Base-by-base conservation (phyloP, 2,888 invertebrate species). In the Lepidochitona cinerea region DNA sequence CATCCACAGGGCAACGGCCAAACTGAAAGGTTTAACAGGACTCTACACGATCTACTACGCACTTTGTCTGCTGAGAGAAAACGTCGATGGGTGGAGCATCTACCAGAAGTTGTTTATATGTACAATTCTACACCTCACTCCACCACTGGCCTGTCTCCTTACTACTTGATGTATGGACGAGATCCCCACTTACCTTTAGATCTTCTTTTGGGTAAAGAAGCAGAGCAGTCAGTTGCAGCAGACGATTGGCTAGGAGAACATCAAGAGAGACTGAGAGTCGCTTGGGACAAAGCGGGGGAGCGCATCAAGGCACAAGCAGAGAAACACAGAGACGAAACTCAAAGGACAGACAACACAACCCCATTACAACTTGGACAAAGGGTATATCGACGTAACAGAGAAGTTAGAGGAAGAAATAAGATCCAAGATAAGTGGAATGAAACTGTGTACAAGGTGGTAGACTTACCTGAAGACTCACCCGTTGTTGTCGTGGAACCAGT, bases 1-100 rank as follows among this genome's bases (percentile, higher is more conserved):
- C 75, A 75, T 36, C 74, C 53, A 14, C 41, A 66, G 26, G 70
- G 70, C 14, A 75, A 75, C 37, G 26, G 52, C 6, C 66, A 70
- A 26, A 70, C 67, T 29, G 74, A 75, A 33, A n/a, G 73, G 18
- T 74, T 75, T 29, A 75, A 75, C 37, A n/a, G 74, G 26, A 75
- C 75, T 6, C 36, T 75, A 9, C n/a, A n/a, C n/a, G n/a, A n/a
- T n/a, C n/a, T n/a, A n/a, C n/a, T n/a, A n/a, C n/a, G n/a, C n/a
- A n/a, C n/a, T n/a, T n/a, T n/a, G n/a, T n/a, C 41, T 18, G 9
- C 41, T 18, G 18, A 18, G 9, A 9, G 18, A 41, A 41, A 41
- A 18, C 41, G 18, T 12, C 41, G 41, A 18, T 41, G 41, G 23
- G 65, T 64, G 23, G 35, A 73, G 29, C 37, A 69, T 32, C 29